Evolutionary conservation across 2,113 vertebrate species (phyloP).

Genomic region (Pipra filicauda): DNA sequence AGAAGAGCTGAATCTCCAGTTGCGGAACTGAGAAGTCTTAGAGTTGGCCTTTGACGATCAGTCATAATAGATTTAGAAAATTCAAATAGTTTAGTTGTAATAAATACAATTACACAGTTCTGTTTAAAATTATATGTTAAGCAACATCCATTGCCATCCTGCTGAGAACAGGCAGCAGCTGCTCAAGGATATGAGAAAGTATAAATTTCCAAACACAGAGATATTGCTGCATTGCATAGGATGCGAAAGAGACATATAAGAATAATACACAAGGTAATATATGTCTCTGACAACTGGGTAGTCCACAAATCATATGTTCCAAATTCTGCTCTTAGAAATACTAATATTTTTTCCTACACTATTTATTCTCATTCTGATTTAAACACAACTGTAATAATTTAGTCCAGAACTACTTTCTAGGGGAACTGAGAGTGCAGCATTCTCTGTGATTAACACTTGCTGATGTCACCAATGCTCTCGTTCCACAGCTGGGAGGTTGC

Average conservation of each 20-base stretch:
- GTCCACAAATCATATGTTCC: background rate
- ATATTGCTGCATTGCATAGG: background rate
- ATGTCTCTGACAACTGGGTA: background rate
- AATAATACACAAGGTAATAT: background rate
- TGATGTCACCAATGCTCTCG: accelerated
- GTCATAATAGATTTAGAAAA: background rate
- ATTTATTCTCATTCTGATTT: background rate
- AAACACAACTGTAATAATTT: background rate
- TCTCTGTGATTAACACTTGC: background rate
- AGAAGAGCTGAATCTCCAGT: background rate
- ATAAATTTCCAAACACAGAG: background rate
- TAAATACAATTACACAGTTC: background rate
- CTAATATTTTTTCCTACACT: background rate
- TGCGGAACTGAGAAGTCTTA: background rate
- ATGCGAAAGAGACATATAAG: background rate
- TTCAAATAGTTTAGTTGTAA: background rate
- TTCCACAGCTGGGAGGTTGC: background rate
- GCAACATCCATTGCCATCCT: background rate
- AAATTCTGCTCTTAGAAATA: background rate
- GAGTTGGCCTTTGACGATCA: background rate
- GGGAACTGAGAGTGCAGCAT: background rate
- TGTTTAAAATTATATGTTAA: background rate
- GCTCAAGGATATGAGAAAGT: background rate
- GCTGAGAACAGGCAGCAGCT: background rate
- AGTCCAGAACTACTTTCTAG: background rate